Base-by-base conservation (phyloP, 2,888 invertebrate genomes). In the Tetrapedia diversipes region DNA sequence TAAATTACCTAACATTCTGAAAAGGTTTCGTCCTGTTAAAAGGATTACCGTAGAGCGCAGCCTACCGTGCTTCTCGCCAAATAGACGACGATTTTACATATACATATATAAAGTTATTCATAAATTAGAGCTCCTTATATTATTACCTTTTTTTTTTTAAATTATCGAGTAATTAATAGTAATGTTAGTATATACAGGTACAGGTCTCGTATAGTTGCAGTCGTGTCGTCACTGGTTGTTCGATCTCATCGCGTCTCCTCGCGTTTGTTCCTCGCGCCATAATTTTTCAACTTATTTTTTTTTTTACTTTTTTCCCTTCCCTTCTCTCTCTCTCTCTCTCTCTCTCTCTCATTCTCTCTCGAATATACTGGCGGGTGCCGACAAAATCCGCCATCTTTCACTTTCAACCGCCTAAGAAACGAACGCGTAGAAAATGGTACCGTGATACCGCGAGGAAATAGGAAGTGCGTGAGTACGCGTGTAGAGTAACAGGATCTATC, bases 161-260 rank as follows among this genome's bases (percentile, higher is more conserved):
- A 88, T 88, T 87, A 89, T 84, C 78, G 86, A 86, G 82, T 86
- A 85, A 87, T 87, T 87, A 87, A 87, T 83, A 86, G 82, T 88
- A 88, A 88, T 89, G 84, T 88, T 91, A 91, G 86, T 91, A 91
- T 91, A 86, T 92, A 92, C 91, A 91, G 91, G 91, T 91, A 92
- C 91, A 92, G 91, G 91, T 92, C 91, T 91, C 91, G 91, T 91
- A 91, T 91, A 92, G 91, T 92, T 91, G 91, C 91, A 91, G 91
- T 91, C 91, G 89, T 91, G 91, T 91, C 91, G 91, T 91, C 91
- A 90, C 90, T 91, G 86, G 86, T 90, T 87, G 85, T 86, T 65
- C 74, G 63, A 78, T 66, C n/a, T n/a, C 56, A 69, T 85, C 79
- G 75, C 80, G 75, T 80, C 53, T 57, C 57, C n/a, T 80, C 78